Percentiles rank a stretch among this genome's conserved stretches.
Evolutionary conservation across 2,113 vertebrate species (phyloP).

Genomic region (Psilopogon haemacephalus): DNA sequence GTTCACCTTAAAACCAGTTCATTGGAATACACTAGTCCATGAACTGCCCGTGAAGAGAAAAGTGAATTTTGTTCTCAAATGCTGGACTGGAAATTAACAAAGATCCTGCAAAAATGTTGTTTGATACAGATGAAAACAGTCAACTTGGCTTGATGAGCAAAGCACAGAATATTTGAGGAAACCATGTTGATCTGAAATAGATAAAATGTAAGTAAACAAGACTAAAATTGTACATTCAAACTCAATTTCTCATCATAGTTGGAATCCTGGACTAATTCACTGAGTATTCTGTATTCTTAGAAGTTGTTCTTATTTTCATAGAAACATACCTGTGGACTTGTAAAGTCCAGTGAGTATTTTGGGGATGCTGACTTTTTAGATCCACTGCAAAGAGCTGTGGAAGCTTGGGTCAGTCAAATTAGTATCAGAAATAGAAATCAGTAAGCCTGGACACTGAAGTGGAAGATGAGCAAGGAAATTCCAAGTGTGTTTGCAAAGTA

Average conservation of each 20-base stretch:
- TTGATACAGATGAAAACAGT: not conserved
- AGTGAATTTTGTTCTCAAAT: not conserved
- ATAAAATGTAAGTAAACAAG: not conserved
- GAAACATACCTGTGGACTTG: not conserved
- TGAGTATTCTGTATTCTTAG: not conserved
- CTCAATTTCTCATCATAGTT: not conserved
- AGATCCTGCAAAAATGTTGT: not conserved
- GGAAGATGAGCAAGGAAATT: not conserved
- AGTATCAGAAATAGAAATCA: not conserved
- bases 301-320: not conserved
- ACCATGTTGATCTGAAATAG: not conserved
- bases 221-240: not conserved
- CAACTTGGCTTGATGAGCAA: not conserved
- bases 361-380: too few species aligned
- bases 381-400: not conserved
- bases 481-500: not conserved
- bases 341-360: not conserved
- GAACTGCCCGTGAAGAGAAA: fast-evolving
- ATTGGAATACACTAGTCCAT: not conserved
- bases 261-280: not conserved
- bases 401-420: not conserved
- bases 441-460: not conserved
- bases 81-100: not conserved
- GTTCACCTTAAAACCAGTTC: not conserved
- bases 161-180: not conserved